Evolutionary conservation across 64 coral and sea anemone genomes (phyloP).

Genomic region (Pachyseris speciosa): DNA sequence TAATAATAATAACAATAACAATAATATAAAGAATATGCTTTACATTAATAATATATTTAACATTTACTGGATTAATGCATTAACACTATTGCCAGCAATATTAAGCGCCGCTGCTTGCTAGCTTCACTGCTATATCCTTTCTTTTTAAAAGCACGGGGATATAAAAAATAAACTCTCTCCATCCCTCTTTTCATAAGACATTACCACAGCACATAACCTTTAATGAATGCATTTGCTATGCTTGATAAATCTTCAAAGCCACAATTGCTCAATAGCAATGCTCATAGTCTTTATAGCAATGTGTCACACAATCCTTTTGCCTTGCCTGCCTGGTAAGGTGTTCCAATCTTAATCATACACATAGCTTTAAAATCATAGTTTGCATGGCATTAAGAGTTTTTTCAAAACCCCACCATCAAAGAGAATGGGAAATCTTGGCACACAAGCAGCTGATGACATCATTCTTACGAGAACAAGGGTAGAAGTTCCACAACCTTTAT

Average conservation of each 20-base stretch:
- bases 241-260: neutral
- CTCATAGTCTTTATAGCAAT: too few species aligned
- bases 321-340: too few species aligned
- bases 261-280: neutral
- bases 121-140: neutral
- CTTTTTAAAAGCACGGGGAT: constrained; percentile 29
- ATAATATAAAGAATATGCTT: constrained; percentile 21
- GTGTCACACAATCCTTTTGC: too few species aligned
- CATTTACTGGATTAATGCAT: constrained; percentile 26
- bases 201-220: neutral
- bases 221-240: neutral
- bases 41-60: constrained; percentile 48
- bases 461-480: too few species aligned
- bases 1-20: neutral
- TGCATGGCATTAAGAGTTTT: too few species aligned
- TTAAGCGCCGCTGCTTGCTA: neutral
- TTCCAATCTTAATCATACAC: too few species aligned
- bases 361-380: too few species aligned
- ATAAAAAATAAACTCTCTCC: constrained; percentile 56
- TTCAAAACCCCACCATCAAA: too few species aligned
- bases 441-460: too few species aligned
- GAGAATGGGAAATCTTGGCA: too few species aligned
- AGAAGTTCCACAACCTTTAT: too few species aligned
- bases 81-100: constrained; percentile 51
- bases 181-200: neutral